Percentiles rank a stretch among this genome's conserved stretches.
phyloP scores from a whole-genome alignment of 30 jellyfish, hydroid and myxozoan species.

The Aurelia aurita region DNA sequence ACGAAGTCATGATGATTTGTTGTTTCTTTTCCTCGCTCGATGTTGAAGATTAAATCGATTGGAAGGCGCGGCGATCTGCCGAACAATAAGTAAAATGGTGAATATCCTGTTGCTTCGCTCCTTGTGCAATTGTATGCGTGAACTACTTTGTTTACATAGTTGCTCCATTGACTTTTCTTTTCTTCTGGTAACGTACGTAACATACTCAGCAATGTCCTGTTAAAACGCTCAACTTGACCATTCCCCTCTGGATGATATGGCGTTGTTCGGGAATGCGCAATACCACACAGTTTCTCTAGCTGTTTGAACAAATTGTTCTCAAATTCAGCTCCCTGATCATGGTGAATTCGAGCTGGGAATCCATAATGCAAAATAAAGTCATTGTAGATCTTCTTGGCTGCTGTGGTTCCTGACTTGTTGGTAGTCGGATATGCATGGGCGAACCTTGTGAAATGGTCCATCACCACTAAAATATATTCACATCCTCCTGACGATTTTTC shows the following conservation, averaged over 20 bases:
- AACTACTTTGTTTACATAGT: slow-evolving; percentile 31
- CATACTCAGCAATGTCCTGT: slow-evolving; percentile 52
- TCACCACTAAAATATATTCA: slow-evolving; percentile 52
- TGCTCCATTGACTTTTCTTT: slow-evolving; percentile 23
- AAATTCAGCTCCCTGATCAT: slow-evolving; percentile 71
- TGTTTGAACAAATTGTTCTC: slow-evolving; percentile 42
- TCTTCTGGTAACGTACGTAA: slow-evolving; percentile 23
- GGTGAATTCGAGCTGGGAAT: slow-evolving; percentile 56
- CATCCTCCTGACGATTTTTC: slow-evolving; percentile 61
- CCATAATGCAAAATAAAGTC: slow-evolving; percentile 45
- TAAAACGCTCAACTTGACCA: slow-evolving; percentile 68
- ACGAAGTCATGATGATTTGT: slow-evolving; percentile 1
- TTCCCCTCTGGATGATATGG: slow-evolving; percentile 69
- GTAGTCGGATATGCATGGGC: slow-evolving; percentile 51
- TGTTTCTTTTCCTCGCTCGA: neutral
- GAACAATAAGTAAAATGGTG: slow-evolving; percentile 52
- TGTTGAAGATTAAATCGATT: slow-evolving; percentile 14
- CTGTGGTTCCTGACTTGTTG: slow-evolving; percentile 51
- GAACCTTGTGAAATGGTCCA: slow-evolving; percentile 60
- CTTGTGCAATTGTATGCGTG: slow-evolving; percentile 57
- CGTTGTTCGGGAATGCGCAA: slow-evolving; percentile 44
- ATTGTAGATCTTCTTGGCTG: slow-evolving; percentile 35
- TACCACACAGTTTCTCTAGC: slow-evolving; percentile 35
- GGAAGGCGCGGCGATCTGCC: slow-evolving; percentile 53
- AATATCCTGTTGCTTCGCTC: slow-evolving; percentile 58